Conservation (phyloP, 2,113 vertebrate species). For the Dromiciops gliroides region DNA sequence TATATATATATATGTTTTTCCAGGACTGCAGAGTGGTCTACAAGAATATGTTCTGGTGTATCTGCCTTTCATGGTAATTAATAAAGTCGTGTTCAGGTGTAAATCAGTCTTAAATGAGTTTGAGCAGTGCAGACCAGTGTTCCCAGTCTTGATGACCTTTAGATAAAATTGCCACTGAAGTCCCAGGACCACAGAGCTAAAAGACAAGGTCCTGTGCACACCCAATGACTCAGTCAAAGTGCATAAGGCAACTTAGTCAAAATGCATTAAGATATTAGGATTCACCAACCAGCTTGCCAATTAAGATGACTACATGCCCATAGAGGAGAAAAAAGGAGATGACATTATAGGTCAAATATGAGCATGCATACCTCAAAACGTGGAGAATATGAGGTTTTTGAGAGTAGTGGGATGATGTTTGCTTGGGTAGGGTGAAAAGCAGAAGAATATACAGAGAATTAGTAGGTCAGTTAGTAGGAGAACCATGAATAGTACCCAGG, state of each 20-base stretch:
- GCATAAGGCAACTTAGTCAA: not conserved
- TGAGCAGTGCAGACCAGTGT: not conserved
- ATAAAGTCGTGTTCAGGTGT: not conserved
- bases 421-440: not conserved
- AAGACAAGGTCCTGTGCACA: not conserved
- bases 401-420: not conserved
- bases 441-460: slow-evolving; percentile 28
- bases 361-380: not conserved
- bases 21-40: not conserved
- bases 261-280: not conserved
- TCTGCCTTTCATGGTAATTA: not conserved
- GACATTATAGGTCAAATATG: not conserved
- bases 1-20: not conserved
- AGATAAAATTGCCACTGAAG: not conserved
- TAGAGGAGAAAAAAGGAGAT: not conserved
- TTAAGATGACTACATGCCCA: not conserved
- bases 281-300: not conserved
- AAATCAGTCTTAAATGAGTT: not conserved
- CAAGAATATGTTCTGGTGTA: not conserved
- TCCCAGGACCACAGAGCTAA: not conserved
- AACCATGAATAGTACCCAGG: slow-evolving; percentile 5
- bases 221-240: not conserved
- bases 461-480: not conserved
- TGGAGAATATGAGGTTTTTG: not conserved
- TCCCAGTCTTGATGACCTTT: not conserved